Conservation (phyloP, 1,140 invertebrate genomes). For the Yoshiicerus persimilis region DNA sequence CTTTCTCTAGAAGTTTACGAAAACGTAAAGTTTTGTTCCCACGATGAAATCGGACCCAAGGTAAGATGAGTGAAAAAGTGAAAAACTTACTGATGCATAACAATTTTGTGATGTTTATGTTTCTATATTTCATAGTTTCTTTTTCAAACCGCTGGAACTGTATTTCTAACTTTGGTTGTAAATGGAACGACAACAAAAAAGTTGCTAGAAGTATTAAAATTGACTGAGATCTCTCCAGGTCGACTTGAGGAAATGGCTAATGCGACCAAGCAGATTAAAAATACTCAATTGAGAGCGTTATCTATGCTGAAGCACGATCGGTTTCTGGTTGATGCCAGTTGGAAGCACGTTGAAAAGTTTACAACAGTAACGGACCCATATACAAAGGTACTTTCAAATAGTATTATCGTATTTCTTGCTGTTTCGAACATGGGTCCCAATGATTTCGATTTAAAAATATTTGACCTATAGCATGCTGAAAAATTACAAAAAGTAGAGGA, state of each 20-base stretch:
- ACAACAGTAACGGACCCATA: conserved; percentile 52
- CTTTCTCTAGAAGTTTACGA: conserved; percentile 56
- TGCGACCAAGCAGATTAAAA: conserved; percentile 52
- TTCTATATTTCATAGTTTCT: conserved; percentile 52
- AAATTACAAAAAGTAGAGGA: background rate
- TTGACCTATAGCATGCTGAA: background rate
- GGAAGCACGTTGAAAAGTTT: conserved; percentile 48
- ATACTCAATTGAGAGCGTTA: conserved; percentile 29
- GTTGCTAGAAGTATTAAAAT: conserved; percentile 54
- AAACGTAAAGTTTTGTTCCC: conserved; percentile 48
- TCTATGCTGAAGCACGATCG: conserved; percentile 38
- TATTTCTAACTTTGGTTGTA: conserved; percentile 55
- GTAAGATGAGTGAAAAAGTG: background rate
- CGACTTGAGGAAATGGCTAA: conserved; percentile 55
- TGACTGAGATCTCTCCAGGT: conserved; percentile 55
- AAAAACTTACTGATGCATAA: background rate
- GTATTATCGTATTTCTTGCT: background rate
- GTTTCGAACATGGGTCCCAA: background rate
- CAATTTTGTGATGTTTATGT: background rate
- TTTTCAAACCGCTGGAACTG: conserved; percentile 56
- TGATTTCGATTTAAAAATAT: background rate
- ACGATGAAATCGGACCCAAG: conserved; percentile 48
- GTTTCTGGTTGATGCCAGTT: conserved; percentile 46
- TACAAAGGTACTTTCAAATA: conserved; percentile 28
- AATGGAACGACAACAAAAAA: conserved; percentile 56